Percentiles rank a stretch among this genome's conserved stretches.
phyloP scores from a whole-genome alignment of 2,113 vertebrate genomes.

The Hyperoodon ampullatus region DNA sequence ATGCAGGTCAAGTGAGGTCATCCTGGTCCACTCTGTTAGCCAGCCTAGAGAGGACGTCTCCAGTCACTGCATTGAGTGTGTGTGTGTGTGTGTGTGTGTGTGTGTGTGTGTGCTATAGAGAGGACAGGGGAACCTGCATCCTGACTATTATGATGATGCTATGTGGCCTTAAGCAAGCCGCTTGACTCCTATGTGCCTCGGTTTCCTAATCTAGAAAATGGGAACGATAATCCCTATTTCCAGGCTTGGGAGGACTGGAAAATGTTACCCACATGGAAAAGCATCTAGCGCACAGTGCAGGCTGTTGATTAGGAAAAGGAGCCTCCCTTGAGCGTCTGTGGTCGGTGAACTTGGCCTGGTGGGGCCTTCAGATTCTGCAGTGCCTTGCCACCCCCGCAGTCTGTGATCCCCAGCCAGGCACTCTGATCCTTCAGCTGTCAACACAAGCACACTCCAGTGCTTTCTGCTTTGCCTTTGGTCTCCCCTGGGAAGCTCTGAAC shows the following conservation, averaged over 20 bases:
- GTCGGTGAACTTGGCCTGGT: neutral
- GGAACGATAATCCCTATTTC: neutral
- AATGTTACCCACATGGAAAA: neutral
- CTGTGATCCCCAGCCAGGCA: conserved; percentile 68
- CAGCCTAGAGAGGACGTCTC: neutral
- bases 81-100: neutral
- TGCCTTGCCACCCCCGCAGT: neutral
- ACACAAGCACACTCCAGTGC: conserved; percentile 60
- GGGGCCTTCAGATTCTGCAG: neutral
- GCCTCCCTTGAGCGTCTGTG: neutral
- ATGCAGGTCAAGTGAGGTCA: neutral
- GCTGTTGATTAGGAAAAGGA: neutral
- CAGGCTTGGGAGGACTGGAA: neutral
- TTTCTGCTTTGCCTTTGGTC: conserved; percentile 37
- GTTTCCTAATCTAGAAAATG: neutral
- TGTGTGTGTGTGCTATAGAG: accelerated
- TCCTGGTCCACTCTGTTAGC: neutral
- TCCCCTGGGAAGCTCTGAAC: conserved; percentile 47
- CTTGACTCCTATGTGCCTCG: neutral
- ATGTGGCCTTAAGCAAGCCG: neutral
- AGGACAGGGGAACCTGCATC: neutral
- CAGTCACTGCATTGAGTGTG: neutral
- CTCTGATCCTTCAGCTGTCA: conserved; percentile 68
- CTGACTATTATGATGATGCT: neutral
- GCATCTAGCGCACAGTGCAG: neutral